These are phyloP conservation scores for Tenthredo livida DNA, from an alignment of 2,888 invertebrate genomes.

Conservation along the genomic window DNA sequence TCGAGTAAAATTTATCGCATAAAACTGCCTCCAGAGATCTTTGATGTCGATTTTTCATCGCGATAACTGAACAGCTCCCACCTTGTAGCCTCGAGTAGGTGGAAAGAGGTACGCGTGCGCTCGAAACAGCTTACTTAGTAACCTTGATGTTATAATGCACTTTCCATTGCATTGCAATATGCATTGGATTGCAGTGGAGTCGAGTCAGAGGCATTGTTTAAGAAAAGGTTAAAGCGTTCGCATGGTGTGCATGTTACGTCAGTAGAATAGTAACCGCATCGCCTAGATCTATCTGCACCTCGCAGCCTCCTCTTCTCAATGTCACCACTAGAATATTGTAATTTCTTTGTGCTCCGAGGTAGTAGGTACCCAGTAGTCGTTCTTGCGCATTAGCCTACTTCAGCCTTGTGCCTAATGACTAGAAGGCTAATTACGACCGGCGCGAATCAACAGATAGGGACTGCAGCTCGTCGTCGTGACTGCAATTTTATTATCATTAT, in stretches of 20 bases:
- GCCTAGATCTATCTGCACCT: not conserved
- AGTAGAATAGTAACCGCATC: not conserved
- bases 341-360: conserved; percentile 22
- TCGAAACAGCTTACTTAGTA: not conserved
- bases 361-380: not conserved
- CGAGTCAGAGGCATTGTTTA: not conserved
- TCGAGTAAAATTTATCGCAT: too few relatives aligned
- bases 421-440: conserved; percentile 25
- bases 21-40: too few relatives aligned
- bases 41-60: not conserved
- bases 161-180: conserved; percentile 8
- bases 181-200: not conserved
- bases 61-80: not conserved
- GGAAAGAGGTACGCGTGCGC: not conserved
- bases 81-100: not conserved
- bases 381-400: conserved; percentile 38
- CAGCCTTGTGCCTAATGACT: conserved; percentile 50
- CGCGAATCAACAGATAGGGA: conserved; percentile 5
- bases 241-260: not conserved
- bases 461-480: conserved; percentile 1
- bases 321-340: conserved; percentile 34
- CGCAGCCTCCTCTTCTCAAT: conserved; percentile 32
- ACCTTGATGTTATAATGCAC: conserved; percentile 44
- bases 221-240: conserved; percentile 39
- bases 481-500: not conserved